phyloP scores from a whole-genome alignment of 2,888 invertebrate species.

The Netelia fuscicornis region DNA sequence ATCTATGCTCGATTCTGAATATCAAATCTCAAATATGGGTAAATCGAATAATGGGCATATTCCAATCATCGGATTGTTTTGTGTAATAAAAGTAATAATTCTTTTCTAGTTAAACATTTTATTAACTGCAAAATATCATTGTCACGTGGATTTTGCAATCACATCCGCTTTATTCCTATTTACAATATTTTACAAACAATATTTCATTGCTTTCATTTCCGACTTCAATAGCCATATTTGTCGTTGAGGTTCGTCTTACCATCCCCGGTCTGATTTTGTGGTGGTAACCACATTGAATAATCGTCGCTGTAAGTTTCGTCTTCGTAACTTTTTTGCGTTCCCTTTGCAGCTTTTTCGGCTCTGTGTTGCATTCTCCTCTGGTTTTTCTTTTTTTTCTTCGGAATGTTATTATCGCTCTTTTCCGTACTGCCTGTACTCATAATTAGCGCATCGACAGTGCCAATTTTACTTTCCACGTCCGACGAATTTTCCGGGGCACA shows the following conservation, averaged over 20 bases:
- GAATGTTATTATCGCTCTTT: constrained; percentile 52
- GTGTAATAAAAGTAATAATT: constrained; percentile 15
- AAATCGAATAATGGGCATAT: background rate
- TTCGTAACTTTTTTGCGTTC: constrained; percentile 81
- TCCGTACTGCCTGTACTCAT: constrained; percentile 22
- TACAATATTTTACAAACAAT: constrained; percentile 61
- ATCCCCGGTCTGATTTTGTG: constrained; percentile 91
- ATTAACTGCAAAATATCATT: constrained; percentile 2
- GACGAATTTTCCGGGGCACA: constrained; percentile 5
- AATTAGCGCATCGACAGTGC: constrained; percentile 10
- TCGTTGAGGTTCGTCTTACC: constrained; percentile 91
- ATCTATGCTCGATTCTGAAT: background rate
- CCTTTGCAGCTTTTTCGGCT: constrained; percentile 80
- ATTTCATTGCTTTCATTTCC: constrained; percentile 17
- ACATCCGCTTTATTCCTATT: constrained; percentile 46
- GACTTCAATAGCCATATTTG: constrained; percentile 90
- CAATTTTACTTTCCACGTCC: background rate
- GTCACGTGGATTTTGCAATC: background rate
- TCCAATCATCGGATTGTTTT: background rate
- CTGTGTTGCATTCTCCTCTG: constrained; percentile 70
- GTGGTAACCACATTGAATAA: constrained; percentile 93
- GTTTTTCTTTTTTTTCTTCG: constrained; percentile 71
- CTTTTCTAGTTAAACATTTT: constrained; percentile 3
- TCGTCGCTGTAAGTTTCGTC: constrained; percentile 85
- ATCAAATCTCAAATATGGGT: background rate